Evolutionary conservation across 2,888 invertebrate species (phyloP).

Genomic region (Dynastes tityus): DNA sequence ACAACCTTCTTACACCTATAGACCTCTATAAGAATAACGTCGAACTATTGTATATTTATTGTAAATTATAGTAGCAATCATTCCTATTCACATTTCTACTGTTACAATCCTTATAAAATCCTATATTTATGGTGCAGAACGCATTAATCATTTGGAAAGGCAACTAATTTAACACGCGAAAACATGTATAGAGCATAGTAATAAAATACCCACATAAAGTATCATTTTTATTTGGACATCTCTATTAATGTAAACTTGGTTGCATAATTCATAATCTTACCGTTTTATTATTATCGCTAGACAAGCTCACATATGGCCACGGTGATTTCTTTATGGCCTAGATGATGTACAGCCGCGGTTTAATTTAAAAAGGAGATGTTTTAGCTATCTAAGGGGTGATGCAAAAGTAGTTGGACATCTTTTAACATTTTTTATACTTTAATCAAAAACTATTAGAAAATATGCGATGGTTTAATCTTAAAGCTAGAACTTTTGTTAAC

Average conservation of each 20-base stretch:
- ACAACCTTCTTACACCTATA: background rate
- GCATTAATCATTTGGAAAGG: constrained; percentile 22
- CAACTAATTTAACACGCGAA: constrained; percentile 36
- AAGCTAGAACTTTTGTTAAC: no score
- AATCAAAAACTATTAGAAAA: no score
- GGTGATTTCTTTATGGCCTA: background rate
- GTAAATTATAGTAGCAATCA: background rate
- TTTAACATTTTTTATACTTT: no score
- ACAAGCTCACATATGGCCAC: background rate
- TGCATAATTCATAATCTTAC: constrained; percentile 23
- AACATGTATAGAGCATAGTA: constrained; percentile 14
- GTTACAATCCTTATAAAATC: constrained; percentile 28
- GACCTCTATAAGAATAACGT: background rate
- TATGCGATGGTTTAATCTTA: no score
- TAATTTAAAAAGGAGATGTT: background rate
- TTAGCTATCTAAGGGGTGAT: background rate
- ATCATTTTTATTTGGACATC: constrained; percentile 32
- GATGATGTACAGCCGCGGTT: background rate
- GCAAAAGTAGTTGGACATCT: no score
- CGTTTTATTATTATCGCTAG: constrained; percentile 23
- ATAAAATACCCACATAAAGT: constrained; percentile 39
- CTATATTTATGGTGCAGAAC: background rate
- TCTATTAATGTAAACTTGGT: constrained; percentile 38
- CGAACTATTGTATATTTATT: background rate
- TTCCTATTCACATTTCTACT: background rate